Evolutionary conservation across 2,113 vertebrate species (phyloP).

Genomic region (Otolemur garnettii): DNA sequence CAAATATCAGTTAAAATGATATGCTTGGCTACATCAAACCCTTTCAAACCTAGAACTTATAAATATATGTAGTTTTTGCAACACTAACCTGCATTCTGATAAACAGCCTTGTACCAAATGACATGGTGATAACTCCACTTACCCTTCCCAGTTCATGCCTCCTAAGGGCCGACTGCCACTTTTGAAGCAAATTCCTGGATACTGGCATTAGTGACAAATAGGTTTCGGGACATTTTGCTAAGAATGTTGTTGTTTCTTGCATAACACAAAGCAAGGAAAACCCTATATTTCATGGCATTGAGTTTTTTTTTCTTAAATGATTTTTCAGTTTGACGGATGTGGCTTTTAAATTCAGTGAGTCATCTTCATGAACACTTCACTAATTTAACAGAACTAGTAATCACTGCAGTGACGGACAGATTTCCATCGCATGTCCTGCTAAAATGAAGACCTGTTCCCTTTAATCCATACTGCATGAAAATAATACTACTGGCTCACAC

Average conservation of each 20-base stretch:
- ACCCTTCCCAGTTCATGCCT: not conserved
- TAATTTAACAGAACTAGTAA: not conserved
- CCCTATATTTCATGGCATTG: not conserved
- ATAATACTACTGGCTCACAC: not conserved
- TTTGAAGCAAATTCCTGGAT: not conserved
- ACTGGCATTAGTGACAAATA: not conserved
- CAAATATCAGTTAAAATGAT: conserved; percentile 56
- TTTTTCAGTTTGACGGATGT: conserved; percentile 25
- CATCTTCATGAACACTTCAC: not conserved
- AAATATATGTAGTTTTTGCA: not conserved
- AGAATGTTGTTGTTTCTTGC: not conserved
- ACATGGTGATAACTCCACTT: not conserved
- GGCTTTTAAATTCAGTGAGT: conserved; percentile 49
- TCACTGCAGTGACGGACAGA: not conserved
- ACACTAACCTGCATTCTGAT: not conserved
- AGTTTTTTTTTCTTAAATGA: not conserved
- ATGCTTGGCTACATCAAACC: conserved; percentile 57
- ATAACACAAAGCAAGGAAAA: conserved; percentile 22
- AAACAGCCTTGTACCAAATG: not conserved
- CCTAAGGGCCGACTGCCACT: not conserved
- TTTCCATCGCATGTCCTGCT: not conserved
- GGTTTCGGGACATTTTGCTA: not conserved
- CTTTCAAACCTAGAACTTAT: conserved; percentile 25
- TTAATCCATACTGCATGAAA: conserved; percentile 62
- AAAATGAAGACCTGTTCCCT: not conserved